A percentile compares a stretch with the other conserved stretches of the same genome.
These are phyloP conservation scores for Dioctria linearis DNA, from an alignment of 2,888 invertebrate species.

Conservation along the genomic window DNA sequence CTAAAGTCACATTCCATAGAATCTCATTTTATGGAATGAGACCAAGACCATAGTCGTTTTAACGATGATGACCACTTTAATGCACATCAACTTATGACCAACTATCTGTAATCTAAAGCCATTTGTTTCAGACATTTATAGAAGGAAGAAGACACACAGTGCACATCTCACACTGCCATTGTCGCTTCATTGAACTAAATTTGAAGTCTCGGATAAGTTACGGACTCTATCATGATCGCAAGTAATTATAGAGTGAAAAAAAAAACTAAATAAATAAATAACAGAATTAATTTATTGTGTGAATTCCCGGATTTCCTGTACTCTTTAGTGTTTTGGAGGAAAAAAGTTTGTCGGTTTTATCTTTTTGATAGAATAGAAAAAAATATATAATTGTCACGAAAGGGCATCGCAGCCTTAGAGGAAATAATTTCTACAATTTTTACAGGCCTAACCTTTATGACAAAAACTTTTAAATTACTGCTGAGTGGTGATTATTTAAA, in stretches of 20 bases:
- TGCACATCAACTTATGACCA: background rate
- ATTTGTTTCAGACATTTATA: background rate
- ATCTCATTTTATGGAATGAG: background rate
- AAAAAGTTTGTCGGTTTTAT: background rate
- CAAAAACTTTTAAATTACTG: too few relatives aligned
- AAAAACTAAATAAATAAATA: background rate
- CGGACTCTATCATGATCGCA: background rate
- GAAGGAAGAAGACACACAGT: background rate
- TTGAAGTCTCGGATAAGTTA: background rate
- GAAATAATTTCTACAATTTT: too few relatives aligned
- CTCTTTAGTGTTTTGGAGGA: background rate
- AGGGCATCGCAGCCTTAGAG: background rate
- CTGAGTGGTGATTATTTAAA: too few relatives aligned
- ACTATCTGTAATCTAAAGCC: background rate
- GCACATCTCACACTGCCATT: background rate
- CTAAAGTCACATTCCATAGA: background rate
- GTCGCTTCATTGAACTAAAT: conserved; percentile 2
- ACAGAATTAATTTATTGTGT: background rate
- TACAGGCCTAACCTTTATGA: too few relatives aligned
- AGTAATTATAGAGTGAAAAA: background rate
- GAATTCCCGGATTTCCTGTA: conserved; percentile 17
- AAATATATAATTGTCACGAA: conserved; percentile 1
- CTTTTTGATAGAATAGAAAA: background rate
- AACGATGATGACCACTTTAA: conserved; percentile 1
- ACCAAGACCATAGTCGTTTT: background rate